Evolutionary conservation across 2,888 invertebrate genomes (phyloP), one percentile per base, ranked within the genome.

Genomic region (Chrysomela aeneicollis): DNA sequence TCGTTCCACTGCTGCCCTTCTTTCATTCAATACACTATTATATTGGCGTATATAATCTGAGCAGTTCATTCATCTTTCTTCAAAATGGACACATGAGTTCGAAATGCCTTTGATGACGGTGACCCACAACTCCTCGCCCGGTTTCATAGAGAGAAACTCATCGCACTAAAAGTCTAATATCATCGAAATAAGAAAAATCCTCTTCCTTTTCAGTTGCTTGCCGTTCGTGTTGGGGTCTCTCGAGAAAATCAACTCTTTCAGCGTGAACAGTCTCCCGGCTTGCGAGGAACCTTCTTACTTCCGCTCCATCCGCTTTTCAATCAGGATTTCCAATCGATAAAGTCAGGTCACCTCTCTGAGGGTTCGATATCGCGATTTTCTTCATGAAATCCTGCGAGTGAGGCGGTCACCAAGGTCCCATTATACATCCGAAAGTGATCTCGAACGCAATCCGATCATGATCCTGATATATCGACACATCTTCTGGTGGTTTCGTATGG

Each of bases 251-350:
- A 73, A 78, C 74, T 73, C 75, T 78, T 78, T 75, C 74, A 74
- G 73, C 71, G 67, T 69, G 73, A 74, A 73, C 75, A 74, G 75
- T 76, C 77, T 76, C 76, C 76, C 73, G 42, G 74, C 76, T 73
- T 75, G 73, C 76, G 76, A 72, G 77, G 78, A 79, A 78, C 77
- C 76, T 74, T 74, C 78, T 81, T 81, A 80, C 79, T 82, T 81
- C 80, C 81, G 79, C 79, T 80, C 77, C 81, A 81, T 81, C 80
- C 80, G 79, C 72, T 82, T 82, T 82, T 81, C 81, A 82, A 81
- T 82, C 82, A 80, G 77, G 70, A 74, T 71, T 65, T 46, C 73
- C 74, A 79, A 81, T 81, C 81, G 76, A 81, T 80, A 79, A 77
- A 71, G 67, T 68, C 62, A 67, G 70, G 67, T 71, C 60, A 42